Base-by-base conservation (phyloP, 2,888 invertebrate genomes). In the Neuroscelio doddi region DNA sequence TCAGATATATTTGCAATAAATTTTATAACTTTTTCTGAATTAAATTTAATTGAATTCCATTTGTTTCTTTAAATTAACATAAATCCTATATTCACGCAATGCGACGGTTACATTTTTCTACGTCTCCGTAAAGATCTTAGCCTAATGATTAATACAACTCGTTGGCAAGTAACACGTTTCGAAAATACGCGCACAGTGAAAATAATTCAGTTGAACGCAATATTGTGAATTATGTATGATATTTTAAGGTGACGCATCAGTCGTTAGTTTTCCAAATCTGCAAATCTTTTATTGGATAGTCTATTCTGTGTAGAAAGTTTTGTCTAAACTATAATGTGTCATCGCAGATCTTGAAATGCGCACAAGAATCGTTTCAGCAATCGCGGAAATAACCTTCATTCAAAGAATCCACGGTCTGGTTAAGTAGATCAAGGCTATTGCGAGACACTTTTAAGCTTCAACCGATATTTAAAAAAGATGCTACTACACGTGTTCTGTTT, bases 351-450 rank as follows among this genome's bases (percentile, higher is more conserved):
- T 61, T 68, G 63, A 36, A 36, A 49, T 12, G 49, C 50, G 41
- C 38, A 41, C 38, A 17, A 30, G 24, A 39, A 56, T 58, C 64
- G 61, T 26, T 12, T 15, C 34, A 51, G 44, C 42, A 24, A 63
- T 70, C 41, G 69, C 73, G 71, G 71, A 73, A 71, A 64, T 71
- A 65, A 70, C 70, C 71, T 70, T 70, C 69, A 50, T 39, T 30
- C 34, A 24, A 39, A 29, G 7, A 39, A 47, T 56, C 63, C 17
- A n/a, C 14, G n/a, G 14, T 15, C 15, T 46, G 46, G 42, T 34
- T 66, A 73, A 69, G 70, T 73, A 70, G 73, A 70, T 73, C 71
- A 73, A 73, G 73, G 73, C 58, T 71, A 73, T 68, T 62, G 44
- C 36, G 44, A 58, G 64, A 61, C 51, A 52, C 58, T 55, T 38